A percentile compares a stretch with the other conserved stretches of the same genome.
These are phyloP conservation scores for Pteronotus mesoamericanus DNA, from an alignment of 2,797 vertebrate species.

Conservation along the genomic window DNA sequence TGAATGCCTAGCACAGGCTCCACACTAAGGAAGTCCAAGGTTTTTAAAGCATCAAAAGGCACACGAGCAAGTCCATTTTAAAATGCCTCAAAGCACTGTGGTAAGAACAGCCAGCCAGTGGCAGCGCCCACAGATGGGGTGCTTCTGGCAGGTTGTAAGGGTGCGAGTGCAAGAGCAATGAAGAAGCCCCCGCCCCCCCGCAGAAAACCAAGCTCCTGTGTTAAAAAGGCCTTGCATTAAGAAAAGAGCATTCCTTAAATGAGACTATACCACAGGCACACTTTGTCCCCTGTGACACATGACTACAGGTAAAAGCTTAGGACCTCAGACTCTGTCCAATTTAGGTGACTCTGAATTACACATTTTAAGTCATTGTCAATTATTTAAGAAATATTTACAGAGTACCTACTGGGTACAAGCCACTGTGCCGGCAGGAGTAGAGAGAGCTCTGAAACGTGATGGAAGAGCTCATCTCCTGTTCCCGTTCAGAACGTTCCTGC, in stretches of 20 bases:
- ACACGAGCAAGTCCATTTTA: background rate
- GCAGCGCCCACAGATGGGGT: background rate
- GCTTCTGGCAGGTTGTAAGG: background rate
- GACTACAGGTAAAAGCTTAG: background rate
- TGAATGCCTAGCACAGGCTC: background rate
- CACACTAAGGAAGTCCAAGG: background rate
- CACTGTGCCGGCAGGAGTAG: background rate
- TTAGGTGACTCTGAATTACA: background rate
- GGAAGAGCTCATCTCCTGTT: background rate
- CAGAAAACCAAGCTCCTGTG: background rate
- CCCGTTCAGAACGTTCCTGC: background rate
- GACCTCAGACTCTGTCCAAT: background rate
- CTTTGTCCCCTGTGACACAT: background rate
- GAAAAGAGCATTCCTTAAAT: background rate
- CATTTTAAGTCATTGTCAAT: conserved; percentile 7
- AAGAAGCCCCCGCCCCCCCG: background rate
- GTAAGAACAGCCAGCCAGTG: background rate
- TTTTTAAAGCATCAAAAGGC: background rate
- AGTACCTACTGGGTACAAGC: background rate
- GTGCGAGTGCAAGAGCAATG: background rate
- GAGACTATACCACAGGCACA: background rate
- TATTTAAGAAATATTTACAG: conserved; percentile 34
- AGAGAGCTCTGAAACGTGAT: background rate
- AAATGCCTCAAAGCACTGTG: background rate
- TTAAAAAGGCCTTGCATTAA: background rate